These are phyloP conservation scores for Buphagus erythrorhynchus DNA, from an alignment of 2,797 vertebrate species.

Conservation along the genomic window DNA sequence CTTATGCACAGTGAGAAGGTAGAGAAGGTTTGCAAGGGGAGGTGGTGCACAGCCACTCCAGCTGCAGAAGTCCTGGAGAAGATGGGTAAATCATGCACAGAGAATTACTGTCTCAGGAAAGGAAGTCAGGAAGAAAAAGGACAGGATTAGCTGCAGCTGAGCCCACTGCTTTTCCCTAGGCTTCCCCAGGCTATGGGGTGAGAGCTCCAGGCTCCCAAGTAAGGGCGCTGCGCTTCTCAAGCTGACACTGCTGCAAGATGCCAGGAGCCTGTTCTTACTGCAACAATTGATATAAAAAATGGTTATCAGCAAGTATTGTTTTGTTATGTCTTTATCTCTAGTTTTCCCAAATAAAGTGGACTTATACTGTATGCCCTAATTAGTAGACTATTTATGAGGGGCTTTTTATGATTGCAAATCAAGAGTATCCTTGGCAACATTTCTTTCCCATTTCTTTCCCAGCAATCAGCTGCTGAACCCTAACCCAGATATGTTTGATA, in stretches of 20 bases:
- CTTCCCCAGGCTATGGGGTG: fast-evolving
- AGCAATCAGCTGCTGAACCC: background rate
- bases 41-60: background rate
- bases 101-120: background rate
- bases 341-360: background rate
- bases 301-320: background rate
- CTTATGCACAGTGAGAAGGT: background rate
- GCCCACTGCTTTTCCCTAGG: background rate
- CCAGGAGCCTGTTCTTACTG: background rate
- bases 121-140: background rate
- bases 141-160: background rate
- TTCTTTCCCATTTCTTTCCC: background rate
- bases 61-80: background rate
- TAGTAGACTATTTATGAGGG: background rate
- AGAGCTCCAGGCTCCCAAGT: background rate
- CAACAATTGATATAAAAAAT: background rate
- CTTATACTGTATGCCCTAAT: background rate
- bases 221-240: background rate
- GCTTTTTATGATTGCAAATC: background rate
- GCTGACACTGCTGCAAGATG: background rate
- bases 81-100: background rate
- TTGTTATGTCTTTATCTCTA: background rate
- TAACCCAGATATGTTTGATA: background rate
- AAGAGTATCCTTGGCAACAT: background rate
- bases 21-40: background rate